phyloP scores from a whole-genome alignment of 1,140 invertebrate genomes.

The Trissolcus basalis region DNA sequence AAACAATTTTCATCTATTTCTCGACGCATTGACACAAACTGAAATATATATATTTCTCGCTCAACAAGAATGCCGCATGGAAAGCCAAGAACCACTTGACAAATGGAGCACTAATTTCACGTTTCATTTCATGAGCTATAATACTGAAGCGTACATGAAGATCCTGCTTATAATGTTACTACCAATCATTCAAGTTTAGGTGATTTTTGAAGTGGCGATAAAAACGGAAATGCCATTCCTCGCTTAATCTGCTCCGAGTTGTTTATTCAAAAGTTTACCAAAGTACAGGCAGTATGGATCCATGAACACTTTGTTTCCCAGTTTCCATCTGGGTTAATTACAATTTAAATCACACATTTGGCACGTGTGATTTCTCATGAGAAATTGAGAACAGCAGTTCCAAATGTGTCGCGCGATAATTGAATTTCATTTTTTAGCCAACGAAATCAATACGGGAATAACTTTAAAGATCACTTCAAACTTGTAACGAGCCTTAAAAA shows the following conservation, averaged over 20 bases:
- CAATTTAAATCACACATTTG: conserved; percentile 7
- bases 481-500: too few species aligned
- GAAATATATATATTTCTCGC: too few species aligned
- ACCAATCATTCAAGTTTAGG: conserved; percentile 7
- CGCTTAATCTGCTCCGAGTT: not conserved
- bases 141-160: not conserved
- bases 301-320: not conserved
- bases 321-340: conserved; percentile 14
- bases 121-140: conserved; percentile 10
- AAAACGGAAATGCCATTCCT: not conserved
- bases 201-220: conserved; percentile 16
- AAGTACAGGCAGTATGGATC: not conserved
- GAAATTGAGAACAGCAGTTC: conserved; percentile 7
- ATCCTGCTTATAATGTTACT: conserved; percentile 5
- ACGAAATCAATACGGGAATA: too few species aligned
- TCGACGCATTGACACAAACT: too few species aligned
- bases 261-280: not conserved
- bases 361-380: conserved; percentile 9
- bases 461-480: too few species aligned
- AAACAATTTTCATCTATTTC: too few species aligned
- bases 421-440: not conserved
- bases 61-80: conserved; percentile 10
- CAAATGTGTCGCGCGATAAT: not conserved
- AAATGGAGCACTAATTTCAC: conserved; percentile 17
- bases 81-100: conserved; percentile 12